Evolutionary conservation across 2,797 vertebrate genomes (phyloP), one percentile per base, ranked within the genome.

Genomic region (Danio choprae): DNA sequence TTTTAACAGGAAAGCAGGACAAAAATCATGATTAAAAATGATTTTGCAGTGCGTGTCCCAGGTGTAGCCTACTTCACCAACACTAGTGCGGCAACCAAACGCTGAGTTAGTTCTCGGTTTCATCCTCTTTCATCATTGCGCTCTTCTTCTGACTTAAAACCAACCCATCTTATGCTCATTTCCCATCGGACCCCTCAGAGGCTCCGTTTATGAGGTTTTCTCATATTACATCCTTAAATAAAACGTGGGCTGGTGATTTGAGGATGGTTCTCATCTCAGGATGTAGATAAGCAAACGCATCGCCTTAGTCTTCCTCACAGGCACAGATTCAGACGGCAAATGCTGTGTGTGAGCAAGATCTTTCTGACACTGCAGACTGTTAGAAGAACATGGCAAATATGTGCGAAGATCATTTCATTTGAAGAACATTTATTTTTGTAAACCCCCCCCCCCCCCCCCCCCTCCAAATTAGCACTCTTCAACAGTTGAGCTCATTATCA

Each of bases 71-170:
- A 53, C 76, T 74, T 80, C 74, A 58, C 20, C 69, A 75, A 63
- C 41, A 82, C 46, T 63, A 75, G 65, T 50, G 79, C 62, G 63
- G 62, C 41, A 68, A 77, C 80, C 69, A 80, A 50, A 74, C 40
- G 15, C 65, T 55, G 53, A 86, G 77, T 64, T 81, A 72, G 87
- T 86, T 80, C 82, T 84, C 82, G 55, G 74, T 92, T 92, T 89
- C 90, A 89, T 55, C 55, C 11, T 75, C 91, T 93, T 93, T 92
- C 91, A 91, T 92, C 92, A 91, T 84, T 81, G 84, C 58, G 58
- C 67, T 69, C 79, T 82, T 81, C 44, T 64, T 63, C 51, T 58
- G 71, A 80, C 68, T 75, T 64, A 64, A 77, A 53, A 55, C 48
- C 29, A 71, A 65, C 68, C 68, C 75, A 77, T 84, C 75, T 84